Conservation (phyloP, 64 coral and sea anemone species). For the Pocillopora verrucosa region DNA sequence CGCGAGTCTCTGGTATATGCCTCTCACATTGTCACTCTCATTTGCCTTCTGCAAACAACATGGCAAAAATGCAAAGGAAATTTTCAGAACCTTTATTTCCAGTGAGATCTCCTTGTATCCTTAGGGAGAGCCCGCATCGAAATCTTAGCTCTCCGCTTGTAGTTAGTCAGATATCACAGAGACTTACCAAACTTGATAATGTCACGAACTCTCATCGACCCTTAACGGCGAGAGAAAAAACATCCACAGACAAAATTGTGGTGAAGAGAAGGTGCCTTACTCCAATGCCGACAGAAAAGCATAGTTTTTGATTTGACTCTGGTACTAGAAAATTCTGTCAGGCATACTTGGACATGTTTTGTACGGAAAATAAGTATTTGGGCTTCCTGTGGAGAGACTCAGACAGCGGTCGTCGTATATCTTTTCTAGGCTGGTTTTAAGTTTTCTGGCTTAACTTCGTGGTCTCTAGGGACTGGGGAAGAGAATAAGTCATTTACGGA, state of each 20-base stretch:
- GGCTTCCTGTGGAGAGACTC: no score
- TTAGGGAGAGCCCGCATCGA: neutral
- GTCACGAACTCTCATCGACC: neutral
- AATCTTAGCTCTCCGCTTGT: constrained; percentile 5
- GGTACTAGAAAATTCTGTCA: neutral
- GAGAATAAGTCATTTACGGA: no score
- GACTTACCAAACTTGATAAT: neutral
- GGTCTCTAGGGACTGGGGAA: no score
- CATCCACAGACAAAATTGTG: neutral
- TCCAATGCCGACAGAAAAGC: neutral
- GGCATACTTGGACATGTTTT: no score
- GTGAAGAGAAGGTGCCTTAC: neutral
- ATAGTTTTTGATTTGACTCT: neutral
- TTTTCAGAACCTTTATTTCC: neutral
- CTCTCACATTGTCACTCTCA: neutral
- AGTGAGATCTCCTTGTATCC: neutral
- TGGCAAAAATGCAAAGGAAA: neutral
- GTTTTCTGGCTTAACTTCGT: no score
- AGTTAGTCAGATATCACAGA: neutral
- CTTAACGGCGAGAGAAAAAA: neutral
- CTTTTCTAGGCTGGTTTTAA: no score
- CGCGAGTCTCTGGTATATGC: constrained; percentile 17
- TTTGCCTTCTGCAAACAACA: neutral
- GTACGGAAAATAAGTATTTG: no score
- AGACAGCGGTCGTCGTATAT: no score